Percentiles rank a stretch among this genome's conserved stretches.
These are phyloP conservation scores for Probaryconus sp. DNA, from an alignment of 1,140 invertebrate genomes.

Conservation along the genomic window DNA sequence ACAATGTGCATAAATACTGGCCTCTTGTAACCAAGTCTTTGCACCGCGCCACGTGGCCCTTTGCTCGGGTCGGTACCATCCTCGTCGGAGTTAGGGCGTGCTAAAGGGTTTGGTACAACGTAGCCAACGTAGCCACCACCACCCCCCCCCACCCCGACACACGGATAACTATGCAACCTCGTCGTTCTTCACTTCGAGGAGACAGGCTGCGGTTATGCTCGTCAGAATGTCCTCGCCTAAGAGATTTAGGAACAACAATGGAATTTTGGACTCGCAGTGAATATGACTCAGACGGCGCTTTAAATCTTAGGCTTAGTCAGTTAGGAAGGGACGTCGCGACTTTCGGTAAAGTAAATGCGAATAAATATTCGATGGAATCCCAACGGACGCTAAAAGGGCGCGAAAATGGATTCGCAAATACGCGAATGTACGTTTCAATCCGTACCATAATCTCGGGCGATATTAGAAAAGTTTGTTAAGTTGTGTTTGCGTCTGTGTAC, in stretches of 20 bases:
- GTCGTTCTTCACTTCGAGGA: slow-evolving; percentile 71
- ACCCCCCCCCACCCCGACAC: slow-evolving; percentile 23
- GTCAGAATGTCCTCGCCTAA: slow-evolving; percentile 60
- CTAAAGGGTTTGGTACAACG: slow-evolving; percentile 23
- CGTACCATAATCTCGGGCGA: slow-evolving; percentile 70
- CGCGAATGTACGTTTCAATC: slow-evolving; percentile 74
- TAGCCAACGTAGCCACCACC: slow-evolving; percentile 34
- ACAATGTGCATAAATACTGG: slow-evolving; percentile 79
- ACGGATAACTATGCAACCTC: slow-evolving; percentile 69
- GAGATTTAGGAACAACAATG: slow-evolving; percentile 35
- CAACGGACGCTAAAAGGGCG: slow-evolving; percentile 12
- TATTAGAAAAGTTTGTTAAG: slow-evolving; percentile 77
- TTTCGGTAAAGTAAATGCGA: too few relatives aligned
- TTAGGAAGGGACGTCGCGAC: too few relatives aligned
- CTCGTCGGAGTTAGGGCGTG: slow-evolving; percentile 28
- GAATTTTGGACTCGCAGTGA: slow-evolving; percentile 12
- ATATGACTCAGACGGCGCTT: background rate
- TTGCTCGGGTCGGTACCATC: slow-evolving; percentile 43
- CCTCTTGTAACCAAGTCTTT: slow-evolving; percentile 70
- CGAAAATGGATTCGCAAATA: slow-evolving; percentile 66
- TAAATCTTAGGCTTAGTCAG: too few relatives aligned
- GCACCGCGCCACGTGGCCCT: slow-evolving; percentile 50
- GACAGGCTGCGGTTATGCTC: slow-evolving; percentile 73
- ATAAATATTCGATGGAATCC: slow-evolving; percentile 55
- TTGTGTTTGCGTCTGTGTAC: slow-evolving; percentile 35